Conservation (phyloP, 2,797 vertebrate species). For the Melanotaenia parkinsoni region DNA sequence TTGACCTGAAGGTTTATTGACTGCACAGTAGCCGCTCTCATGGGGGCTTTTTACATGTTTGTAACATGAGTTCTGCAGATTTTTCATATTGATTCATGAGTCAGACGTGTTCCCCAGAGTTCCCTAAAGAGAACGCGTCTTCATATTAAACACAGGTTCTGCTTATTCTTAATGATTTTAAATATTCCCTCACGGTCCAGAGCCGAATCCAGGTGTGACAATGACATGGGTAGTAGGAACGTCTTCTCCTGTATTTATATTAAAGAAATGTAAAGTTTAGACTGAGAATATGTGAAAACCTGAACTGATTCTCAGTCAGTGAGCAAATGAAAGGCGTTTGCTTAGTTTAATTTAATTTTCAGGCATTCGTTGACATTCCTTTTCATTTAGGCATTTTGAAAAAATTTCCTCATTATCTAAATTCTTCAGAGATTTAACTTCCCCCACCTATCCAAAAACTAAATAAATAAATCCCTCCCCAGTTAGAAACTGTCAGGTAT, state of each 20-base stretch:
- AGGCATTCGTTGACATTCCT: background rate
- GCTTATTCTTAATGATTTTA: constrained; percentile 36
- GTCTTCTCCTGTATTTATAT: background rate
- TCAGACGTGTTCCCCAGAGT: constrained; percentile 11
- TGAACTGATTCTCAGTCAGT: background rate
- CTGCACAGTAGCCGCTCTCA: constrained; percentile 5
- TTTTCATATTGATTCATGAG: constrained; percentile 10
- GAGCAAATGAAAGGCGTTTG: background rate
- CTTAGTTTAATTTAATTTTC: background rate
- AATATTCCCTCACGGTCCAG: background rate
- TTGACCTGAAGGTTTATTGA: constrained; percentile 10
- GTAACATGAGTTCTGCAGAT: background rate
- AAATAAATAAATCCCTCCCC: background rate
- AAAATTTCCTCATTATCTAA: background rate
- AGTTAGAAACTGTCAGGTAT: constrained; percentile 5
- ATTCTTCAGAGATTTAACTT: background rate
- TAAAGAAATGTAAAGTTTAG: background rate
- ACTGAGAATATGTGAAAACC: background rate
- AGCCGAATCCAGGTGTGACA: background rate
- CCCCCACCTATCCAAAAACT: background rate
- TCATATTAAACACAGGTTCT: constrained; percentile 4
- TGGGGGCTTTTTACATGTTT: constrained; percentile 12
- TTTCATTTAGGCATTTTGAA: background rate
- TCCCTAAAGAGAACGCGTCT: constrained; percentile 23
- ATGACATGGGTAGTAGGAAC: background rate